phyloP scores from a whole-genome alignment of 2,797 vertebrate species.

The Benthosema pterotum region DNA sequence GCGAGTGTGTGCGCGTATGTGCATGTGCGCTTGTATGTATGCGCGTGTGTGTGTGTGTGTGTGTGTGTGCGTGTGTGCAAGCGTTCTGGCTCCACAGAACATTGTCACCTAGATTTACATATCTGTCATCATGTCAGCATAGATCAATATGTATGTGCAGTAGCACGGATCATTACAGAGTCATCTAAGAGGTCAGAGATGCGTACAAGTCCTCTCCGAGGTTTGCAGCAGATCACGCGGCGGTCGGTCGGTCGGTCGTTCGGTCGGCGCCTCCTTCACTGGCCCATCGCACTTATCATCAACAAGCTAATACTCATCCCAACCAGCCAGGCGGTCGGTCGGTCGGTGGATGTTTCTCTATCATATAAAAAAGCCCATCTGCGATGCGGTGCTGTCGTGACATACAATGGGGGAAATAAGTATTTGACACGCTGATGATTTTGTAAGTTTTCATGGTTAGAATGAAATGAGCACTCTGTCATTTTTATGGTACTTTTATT shows the following conservation, averaged over 20 bases:
- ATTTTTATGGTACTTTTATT: too few relatives aligned
- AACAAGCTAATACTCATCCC: conserved; percentile 46
- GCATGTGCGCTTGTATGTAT: background rate
- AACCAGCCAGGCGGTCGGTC: too few relatives aligned
- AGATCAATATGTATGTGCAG: conserved; percentile 46
- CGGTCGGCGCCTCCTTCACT: too few relatives aligned
- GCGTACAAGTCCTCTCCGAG: conserved; percentile 52
- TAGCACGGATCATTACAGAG: conserved; percentile 64
- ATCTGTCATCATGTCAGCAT: conserved; percentile 55
- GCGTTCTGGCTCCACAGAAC: conserved; percentile 5
- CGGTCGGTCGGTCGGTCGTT: too few relatives aligned
- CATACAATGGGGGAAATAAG: too few relatives aligned
- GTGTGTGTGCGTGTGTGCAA: conserved; percentile 3
- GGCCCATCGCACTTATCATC: conserved; percentile 64
- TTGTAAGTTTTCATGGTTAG: too few relatives aligned
- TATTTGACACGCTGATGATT: too few relatives aligned
- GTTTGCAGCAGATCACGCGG: conserved; percentile 48
- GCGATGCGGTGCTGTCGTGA: conserved; percentile 71
- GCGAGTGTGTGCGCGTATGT: background rate
- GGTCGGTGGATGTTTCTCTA: conserved; percentile 21
- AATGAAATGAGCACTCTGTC: too few relatives aligned
- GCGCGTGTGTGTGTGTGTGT: conserved; percentile 12
- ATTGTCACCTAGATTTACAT: conserved; percentile 51
- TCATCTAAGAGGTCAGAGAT: conserved; percentile 70
- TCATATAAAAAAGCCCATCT: conserved; percentile 54